phyloP scores from a whole-genome alignment of 2,113 vertebrate genomes.

The Myodes glareolus region DNA sequence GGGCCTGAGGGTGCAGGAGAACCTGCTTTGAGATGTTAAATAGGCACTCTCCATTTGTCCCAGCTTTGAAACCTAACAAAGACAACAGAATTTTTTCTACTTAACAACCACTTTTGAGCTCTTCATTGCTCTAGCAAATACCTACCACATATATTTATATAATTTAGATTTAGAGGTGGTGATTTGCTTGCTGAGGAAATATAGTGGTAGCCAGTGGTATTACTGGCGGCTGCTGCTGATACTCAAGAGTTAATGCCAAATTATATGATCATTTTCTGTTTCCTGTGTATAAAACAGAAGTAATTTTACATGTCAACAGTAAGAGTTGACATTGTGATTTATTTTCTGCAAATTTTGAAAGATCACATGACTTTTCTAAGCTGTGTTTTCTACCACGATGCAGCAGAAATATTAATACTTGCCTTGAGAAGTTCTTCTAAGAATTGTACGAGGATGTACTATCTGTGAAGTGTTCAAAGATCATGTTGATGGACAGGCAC shows the following conservation, averaged over 20 bases:
- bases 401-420: constrained; percentile 36
- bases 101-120: constrained; percentile 57
- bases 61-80: neutral
- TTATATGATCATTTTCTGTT: neutral
- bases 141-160: neutral
- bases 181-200: constrained; percentile 18
- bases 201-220: neutral
- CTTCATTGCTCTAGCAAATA: neutral
- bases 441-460: neutral
- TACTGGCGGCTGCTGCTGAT: neutral
- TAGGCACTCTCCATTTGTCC: neutral
- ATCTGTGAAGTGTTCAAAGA: neutral
- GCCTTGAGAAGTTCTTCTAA: constrained; percentile 5
- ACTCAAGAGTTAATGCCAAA: constrained; percentile 21
- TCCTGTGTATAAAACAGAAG: neutral
- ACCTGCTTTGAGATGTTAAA: neutral
- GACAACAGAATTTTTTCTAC: constrained; percentile 42
- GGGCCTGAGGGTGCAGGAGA: neutral
- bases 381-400: constrained; percentile 8
- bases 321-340: constrained; percentile 6
- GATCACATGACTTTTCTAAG: constrained; percentile 3
- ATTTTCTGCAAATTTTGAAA: constrained; percentile 41
- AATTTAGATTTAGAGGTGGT: neutral
- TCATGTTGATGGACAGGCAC: neutral
- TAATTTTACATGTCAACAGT: neutral